Conservation (phyloP, 1,140 invertebrate genomes). For the Orius laevigatus region DNA sequence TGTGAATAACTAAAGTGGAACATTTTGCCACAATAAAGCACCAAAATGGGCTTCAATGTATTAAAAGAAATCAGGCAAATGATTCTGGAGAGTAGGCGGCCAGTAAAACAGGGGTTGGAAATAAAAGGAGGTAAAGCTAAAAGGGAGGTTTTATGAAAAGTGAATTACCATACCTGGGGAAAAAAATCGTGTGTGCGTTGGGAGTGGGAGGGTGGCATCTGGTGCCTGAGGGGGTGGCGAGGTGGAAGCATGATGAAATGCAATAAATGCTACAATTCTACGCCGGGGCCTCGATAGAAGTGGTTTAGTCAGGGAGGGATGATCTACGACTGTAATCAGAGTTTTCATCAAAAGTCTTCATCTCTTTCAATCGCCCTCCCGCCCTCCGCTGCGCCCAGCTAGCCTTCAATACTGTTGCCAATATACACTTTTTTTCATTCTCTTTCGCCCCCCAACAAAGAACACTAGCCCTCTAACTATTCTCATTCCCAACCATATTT, state of each 20-base stretch:
- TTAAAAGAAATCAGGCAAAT: too few relatives aligned
- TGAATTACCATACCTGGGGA: too few relatives aligned
- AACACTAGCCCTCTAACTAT: neutral
- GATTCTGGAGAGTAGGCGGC: too few relatives aligned
- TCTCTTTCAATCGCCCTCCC: constrained; percentile 4
- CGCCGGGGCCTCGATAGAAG: neutral
- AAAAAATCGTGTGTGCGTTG: neutral
- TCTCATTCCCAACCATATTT: neutral
- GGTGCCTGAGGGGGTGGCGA: neutral
- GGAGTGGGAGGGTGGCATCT: neutral
- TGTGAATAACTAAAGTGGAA: too few relatives aligned
- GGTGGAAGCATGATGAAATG: constrained; percentile 11
- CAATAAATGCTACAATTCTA: constrained; percentile 15
- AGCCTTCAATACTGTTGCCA: neutral
- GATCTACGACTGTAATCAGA: constrained; percentile 14
- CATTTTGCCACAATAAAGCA: too few relatives aligned
- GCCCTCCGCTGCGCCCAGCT: neutral
- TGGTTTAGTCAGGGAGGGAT: neutral
- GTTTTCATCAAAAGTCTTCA: constrained; percentile 11
- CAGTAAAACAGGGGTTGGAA: too few relatives aligned
- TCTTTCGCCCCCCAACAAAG: neutral
- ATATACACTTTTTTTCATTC: neutral
- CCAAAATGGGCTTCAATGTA: too few relatives aligned
- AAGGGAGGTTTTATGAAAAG: too few relatives aligned
- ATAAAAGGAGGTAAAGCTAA: too few relatives aligned